A percentile compares a stretch with the other conserved stretches of the same genome.
Conservation (phyloP, 2,888 invertebrate genomes). For the Ischnus inquisitorius region DNA sequence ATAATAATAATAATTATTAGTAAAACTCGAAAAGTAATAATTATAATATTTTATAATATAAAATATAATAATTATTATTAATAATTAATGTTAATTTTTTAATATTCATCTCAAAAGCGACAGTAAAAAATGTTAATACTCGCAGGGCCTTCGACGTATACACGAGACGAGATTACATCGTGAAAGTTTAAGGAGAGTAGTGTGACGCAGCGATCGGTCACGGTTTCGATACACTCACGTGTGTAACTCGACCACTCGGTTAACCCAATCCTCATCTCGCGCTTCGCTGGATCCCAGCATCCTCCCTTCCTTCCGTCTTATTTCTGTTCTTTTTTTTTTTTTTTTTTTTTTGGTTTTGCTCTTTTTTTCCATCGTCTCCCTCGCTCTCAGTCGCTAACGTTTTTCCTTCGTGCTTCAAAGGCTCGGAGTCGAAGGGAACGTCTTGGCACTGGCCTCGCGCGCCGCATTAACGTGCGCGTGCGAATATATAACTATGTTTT, state of each 20-base stretch:
- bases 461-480: slow-evolving; percentile 38
- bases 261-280: slow-evolving; percentile 72
- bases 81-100: not conserved
- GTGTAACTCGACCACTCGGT: slow-evolving; percentile 74
- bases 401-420: slow-evolving; percentile 29
- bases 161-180: slow-evolving; percentile 29
- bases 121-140: not conserved
- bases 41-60: too few species aligned
- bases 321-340: not conserved
- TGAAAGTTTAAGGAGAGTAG: slow-evolving; percentile 69
- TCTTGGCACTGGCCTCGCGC: slow-evolving; percentile 32
- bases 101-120: not conserved
- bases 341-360: slow-evolving; percentile 6
- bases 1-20: not conserved
- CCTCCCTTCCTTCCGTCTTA: slow-evolving; percentile 18
- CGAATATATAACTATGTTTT: slow-evolving; percentile 33
- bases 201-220: slow-evolving; percentile 72
- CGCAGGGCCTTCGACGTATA: not conserved
- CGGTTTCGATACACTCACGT: slow-evolving; percentile 70
- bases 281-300: slow-evolving; percentile 26
- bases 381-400: slow-evolving; percentile 23
- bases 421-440: not conserved
- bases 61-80: not conserved
- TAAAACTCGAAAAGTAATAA: too few species aligned
- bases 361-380: not conserved